A percentile compares a stretch with the other conserved stretches of the same genome.
These are phyloP conservation scores for Lagocephalus sceleratus DNA, from an alignment of 2,797 vertebrate genomes.

Conservation along the genomic window DNA sequence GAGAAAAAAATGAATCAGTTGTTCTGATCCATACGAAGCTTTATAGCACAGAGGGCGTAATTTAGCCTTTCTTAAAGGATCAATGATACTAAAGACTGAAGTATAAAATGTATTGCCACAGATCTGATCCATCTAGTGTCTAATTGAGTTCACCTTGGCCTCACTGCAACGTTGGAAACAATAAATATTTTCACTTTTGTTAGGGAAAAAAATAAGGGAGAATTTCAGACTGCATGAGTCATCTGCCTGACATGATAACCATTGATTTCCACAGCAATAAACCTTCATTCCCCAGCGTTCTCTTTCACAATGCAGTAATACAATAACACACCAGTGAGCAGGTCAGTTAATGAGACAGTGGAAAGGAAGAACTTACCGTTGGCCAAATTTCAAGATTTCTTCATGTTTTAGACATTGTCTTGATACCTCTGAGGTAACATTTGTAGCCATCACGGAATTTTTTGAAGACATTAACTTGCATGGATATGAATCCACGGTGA, in stretches of 20 bases:
- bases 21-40: conserved; percentile 37
- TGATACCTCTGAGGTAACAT: conserved; percentile 31
- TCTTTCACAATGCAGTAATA: conserved; percentile 30
- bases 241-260: too few species aligned
- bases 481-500: conserved; percentile 19
- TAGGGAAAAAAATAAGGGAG: too few species aligned
- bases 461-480: conserved; percentile 14
- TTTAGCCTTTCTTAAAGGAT: conserved; percentile 28
- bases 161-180: neutral
- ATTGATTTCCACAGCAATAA: too few species aligned
- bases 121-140: conserved; percentile 11
- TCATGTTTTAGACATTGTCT: conserved; percentile 49
- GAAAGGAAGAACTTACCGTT: conserved; percentile 52
- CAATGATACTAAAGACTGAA: conserved; percentile 26
- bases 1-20: conserved; percentile 17
- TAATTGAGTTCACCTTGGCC: neutral
- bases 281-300: conserved; percentile 45
- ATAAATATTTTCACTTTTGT: conserved; percentile 30
- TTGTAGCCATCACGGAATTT: conserved; percentile 9
- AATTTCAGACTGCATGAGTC: too few species aligned
- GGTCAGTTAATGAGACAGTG: conserved; percentile 63
- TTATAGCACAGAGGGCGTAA: conserved; percentile 8
- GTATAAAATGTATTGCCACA: neutral
- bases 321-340: conserved; percentile 44
- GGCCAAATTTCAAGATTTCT: conserved; percentile 45